Conservation (phyloP, 1,140 invertebrate species). For the Gerris buenoi region DNA sequence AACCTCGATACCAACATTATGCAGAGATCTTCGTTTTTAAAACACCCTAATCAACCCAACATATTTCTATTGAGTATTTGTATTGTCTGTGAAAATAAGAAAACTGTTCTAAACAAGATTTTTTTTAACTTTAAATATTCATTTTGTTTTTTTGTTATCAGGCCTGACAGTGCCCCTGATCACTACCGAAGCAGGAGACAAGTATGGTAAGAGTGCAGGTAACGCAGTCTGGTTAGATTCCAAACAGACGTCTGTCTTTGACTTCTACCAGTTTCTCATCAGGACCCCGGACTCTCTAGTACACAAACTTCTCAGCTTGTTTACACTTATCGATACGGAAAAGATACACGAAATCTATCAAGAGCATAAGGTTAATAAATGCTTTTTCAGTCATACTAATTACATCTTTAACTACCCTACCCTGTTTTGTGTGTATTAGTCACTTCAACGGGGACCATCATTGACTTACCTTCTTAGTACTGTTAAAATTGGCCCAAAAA, state of each 20-base stretch:
- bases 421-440: too few relatives aligned
- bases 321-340: constrained; percentile 58
- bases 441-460: too few relatives aligned
- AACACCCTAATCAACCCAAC: too few relatives aligned
- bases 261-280: constrained; percentile 85
- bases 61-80: too few relatives aligned
- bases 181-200: constrained; percentile 76
- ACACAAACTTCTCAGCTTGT: constrained; percentile 64
- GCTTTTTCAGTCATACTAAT: too few relatives aligned
- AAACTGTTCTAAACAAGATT: too few relatives aligned
- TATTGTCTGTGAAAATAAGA: too few relatives aligned
- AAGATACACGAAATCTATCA: constrained; percentile 58
- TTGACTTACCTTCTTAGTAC: too few relatives aligned
- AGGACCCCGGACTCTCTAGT: constrained; percentile 65
- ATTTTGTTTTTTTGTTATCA: constrained; percentile 26
- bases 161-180: constrained; percentile 78
- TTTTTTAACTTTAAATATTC: background rate
- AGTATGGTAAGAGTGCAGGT: constrained; percentile 84
- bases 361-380: constrained; percentile 41
- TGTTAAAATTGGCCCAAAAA: too few relatives aligned
- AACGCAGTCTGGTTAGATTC: constrained; percentile 80
- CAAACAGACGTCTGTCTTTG: constrained; percentile 69
- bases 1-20: too few relatives aligned
- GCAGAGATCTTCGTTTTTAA: too few relatives aligned
- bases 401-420: too few relatives aligned